Conservation (phyloP, 2,113 vertebrate genomes). For the Channa argus region DNA sequence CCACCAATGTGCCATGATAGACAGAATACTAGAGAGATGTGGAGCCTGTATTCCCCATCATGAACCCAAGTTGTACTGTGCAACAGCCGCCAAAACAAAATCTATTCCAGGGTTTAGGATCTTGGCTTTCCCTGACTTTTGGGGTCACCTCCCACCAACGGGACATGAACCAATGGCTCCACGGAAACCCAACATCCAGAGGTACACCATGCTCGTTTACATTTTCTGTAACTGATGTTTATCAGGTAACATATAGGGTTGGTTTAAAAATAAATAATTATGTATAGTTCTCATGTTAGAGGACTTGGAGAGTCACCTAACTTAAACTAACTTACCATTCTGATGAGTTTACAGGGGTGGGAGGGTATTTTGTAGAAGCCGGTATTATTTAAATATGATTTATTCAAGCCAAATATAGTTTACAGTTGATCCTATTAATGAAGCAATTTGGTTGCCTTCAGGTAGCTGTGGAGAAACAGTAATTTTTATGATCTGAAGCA, state of each 20-base stretch:
- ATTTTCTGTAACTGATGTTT: background rate
- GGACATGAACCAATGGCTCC: constrained; percentile 81
- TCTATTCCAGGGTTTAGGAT: constrained; percentile 86
- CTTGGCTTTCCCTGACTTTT: constrained; percentile 92
- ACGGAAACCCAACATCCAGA: constrained; percentile 86
- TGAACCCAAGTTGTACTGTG: constrained; percentile 81
- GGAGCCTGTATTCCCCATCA: constrained; percentile 82
- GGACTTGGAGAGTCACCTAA: too few relatives aligned
- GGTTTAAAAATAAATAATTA: too few relatives aligned
- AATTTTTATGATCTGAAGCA: too few relatives aligned
- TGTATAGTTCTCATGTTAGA: too few relatives aligned
- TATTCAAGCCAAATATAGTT: too few relatives aligned
- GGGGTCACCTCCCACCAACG: constrained; percentile 87
- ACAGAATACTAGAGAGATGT: constrained; percentile 81
- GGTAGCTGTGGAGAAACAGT: too few relatives aligned
- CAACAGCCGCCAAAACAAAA: constrained; percentile 79
- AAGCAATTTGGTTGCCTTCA: too few relatives aligned
- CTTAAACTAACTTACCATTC: too few relatives aligned
- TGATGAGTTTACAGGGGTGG: too few relatives aligned
- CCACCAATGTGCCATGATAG: constrained; percentile 48
- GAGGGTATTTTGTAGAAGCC: too few relatives aligned
- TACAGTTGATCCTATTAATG: too few relatives aligned
- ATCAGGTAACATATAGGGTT: background rate
- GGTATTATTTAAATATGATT: too few relatives aligned
- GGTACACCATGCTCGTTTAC: constrained; percentile 75